Percentiles rank a stretch among this genome's conserved stretches.
These are phyloP conservation scores for Sebastes kiyomatsui DNA, from an alignment of 2,797 vertebrate genomes.

Conservation along the genomic window DNA sequence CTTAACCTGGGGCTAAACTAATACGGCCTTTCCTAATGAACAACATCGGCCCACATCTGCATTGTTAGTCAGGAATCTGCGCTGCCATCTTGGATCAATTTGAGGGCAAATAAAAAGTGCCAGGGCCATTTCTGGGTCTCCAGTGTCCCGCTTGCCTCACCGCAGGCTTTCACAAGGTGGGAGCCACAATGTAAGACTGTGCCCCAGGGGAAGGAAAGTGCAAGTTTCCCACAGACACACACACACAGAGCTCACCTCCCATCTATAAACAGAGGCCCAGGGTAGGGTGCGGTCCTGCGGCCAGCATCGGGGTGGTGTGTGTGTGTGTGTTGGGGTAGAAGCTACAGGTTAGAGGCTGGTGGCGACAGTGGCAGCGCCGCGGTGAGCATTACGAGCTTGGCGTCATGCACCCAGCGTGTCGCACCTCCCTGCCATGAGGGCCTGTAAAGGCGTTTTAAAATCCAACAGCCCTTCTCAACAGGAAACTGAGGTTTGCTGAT, in stretches of 20 bases:
- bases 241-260: slow-evolving; percentile 44
- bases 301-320: slow-evolving; percentile 18
- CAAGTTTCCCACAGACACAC: slow-evolving; percentile 42
- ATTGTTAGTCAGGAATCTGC: slow-evolving; percentile 63
- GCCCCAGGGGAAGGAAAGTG: slow-evolving; percentile 27
- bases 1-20: slow-evolving; percentile 75
- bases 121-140: slow-evolving; percentile 62
- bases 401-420: slow-evolving; percentile 54
- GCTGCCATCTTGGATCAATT: slow-evolving; percentile 76
- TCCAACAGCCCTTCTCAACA: slow-evolving; percentile 49
- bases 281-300: slow-evolving; percentile 66
- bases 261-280: slow-evolving; percentile 63
- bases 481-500: slow-evolving; percentile 66
- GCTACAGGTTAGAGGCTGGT: slow-evolving; percentile 64
- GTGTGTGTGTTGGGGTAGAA: slow-evolving; percentile 9
- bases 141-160: slow-evolving; percentile 54
- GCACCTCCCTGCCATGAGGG: slow-evolving; percentile 48
- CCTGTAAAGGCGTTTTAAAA: slow-evolving; percentile 56
- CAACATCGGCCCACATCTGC: slow-evolving; percentile 71
- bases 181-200: slow-evolving; percentile 51
- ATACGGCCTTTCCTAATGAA: slow-evolving; percentile 72
- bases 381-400: slow-evolving; percentile 72
- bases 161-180: slow-evolving; percentile 72
- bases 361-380: slow-evolving; percentile 70
- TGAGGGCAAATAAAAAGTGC: slow-evolving; percentile 72